Conservation (phyloP, 2,797 vertebrate species). For the Megalops cyprinoides region DNA sequence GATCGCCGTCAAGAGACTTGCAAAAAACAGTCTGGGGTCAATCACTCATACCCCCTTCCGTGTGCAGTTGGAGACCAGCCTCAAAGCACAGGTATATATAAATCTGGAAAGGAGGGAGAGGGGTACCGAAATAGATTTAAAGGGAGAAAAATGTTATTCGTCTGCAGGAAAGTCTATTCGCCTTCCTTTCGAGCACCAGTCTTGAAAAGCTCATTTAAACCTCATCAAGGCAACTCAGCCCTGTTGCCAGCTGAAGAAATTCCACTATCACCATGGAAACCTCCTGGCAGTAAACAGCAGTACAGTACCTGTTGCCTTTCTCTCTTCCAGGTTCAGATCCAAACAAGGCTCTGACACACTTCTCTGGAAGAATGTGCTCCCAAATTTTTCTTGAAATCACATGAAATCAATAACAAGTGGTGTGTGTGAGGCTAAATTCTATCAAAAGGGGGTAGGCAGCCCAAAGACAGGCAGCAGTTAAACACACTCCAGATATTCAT, state of each 20-base stretch:
- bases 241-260: slow-evolving; percentile 6
- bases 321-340: not conserved
- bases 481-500: not conserved
- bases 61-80: not conserved
- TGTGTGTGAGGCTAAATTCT: not conserved
- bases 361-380: not conserved
- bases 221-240: slow-evolving; percentile 8
- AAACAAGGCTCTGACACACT: not conserved
- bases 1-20: not conserved
- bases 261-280: slow-evolving; percentile 63
- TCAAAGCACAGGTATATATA: not conserved
- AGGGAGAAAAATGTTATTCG: slow-evolving; percentile 12
- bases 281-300: slow-evolving; percentile 43
- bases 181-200: not conserved
- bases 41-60: not conserved
- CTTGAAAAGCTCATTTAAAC: slow-evolving; percentile 18
- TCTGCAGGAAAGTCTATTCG: not conserved
- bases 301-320: slow-evolving; percentile 62
- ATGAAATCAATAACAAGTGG: not conserved
- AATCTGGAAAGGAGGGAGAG: too few species aligned
- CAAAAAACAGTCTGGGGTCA: not conserved
- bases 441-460: slow-evolving; percentile 24
- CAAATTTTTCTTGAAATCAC: not conserved
- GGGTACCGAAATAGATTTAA: not conserved
- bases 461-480: not conserved